Percentiles rank a stretch among this genome's conserved stretches.
Evolutionary conservation across 1,140 invertebrate species (phyloP).

Genomic region (Whitmania pigra): DNA sequence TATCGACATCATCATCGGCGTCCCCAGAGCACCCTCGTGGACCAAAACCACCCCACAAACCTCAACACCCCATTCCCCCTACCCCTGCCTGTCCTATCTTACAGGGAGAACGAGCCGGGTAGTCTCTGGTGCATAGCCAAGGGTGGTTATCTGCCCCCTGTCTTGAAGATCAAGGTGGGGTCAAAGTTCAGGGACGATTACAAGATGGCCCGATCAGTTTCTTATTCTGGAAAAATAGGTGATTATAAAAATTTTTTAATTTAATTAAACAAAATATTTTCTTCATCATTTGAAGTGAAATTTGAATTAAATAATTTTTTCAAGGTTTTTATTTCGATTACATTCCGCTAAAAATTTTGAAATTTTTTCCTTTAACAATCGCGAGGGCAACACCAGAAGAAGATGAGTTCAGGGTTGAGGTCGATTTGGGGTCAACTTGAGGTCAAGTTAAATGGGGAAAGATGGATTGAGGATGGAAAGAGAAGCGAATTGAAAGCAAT

Average conservation of each 20-base stretch:
- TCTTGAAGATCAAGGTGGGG: conserved; percentile 1
- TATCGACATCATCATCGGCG: neutral
- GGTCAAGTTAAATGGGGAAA: neutral
- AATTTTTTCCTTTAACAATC: too few relatives aligned
- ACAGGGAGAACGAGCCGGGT: neutral
- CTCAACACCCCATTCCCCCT: neutral
- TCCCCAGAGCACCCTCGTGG: neutral
- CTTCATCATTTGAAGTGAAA: neutral
- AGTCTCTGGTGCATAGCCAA: conserved; percentile 3
- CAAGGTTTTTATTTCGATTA: neutral
- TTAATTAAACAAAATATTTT: neutral
- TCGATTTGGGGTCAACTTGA: neutral
- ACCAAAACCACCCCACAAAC: neutral
- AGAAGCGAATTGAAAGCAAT: too few relatives aligned
- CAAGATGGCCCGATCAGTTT: neutral
- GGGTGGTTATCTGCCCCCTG: conserved; percentile 7
- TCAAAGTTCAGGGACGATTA: neutral
- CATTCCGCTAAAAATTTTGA: too few relatives aligned
- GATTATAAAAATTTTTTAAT: neutral
- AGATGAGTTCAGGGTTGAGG: neutral
- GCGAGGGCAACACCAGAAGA: too few relatives aligned
- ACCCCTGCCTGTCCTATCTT: neutral
- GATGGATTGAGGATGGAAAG: neutral
- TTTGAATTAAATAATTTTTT: neutral
- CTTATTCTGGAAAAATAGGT: neutral